Base-by-base conservation (phyloP, 2,797 vertebrate genomes). In the Coregonus ussuriensis region DNA sequence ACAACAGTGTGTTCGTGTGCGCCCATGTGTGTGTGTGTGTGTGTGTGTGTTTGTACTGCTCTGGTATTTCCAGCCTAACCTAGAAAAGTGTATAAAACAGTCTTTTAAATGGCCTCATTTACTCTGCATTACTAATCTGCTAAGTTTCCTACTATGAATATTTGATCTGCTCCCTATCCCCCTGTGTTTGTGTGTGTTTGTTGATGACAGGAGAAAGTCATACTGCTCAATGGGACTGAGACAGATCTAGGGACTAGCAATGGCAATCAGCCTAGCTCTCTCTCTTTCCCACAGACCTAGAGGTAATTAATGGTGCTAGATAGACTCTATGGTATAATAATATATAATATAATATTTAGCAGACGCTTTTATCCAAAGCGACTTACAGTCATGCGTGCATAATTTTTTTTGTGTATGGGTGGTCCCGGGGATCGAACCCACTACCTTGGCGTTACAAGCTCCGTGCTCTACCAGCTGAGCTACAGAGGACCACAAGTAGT, bases 101-200 rank as follows among this genome's bases (percentile, higher is more conserved):
- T 94, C 92, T 94, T 92, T 90, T 90, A 93, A 94, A 94, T 92
- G 84, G 88, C 90, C 90, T 94, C 86, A 92, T 93, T 93, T 93
- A 91, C 88, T 91, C 91, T 91, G 89, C 89, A 89, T 91, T 86
- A 90, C 86, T 89, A 91, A 92, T 91, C 85, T 84, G 82, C 85
- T 84, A 82, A 87, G 89, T 91, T 93, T 90, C 88, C 88, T 88
- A 88, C 89, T 89, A 93, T 93, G 85, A 94, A 94, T 94, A 93
- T 93, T 94, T 94, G 89, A 94, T 93, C 80, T 81, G 74, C 63
- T 84, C 80, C 83, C 86, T 73, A 85, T 91, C 85, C 85, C 86
- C 83, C 79, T 35, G 33, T 35, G 33, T 4, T 3, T 35, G 35
- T 4, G 35, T 35, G 35, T 4, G 35, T 18, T 54, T 54, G 18